Evolutionary conservation across 2,888 invertebrate species (phyloP).

Genomic region (Entomobrya proxima): DNA sequence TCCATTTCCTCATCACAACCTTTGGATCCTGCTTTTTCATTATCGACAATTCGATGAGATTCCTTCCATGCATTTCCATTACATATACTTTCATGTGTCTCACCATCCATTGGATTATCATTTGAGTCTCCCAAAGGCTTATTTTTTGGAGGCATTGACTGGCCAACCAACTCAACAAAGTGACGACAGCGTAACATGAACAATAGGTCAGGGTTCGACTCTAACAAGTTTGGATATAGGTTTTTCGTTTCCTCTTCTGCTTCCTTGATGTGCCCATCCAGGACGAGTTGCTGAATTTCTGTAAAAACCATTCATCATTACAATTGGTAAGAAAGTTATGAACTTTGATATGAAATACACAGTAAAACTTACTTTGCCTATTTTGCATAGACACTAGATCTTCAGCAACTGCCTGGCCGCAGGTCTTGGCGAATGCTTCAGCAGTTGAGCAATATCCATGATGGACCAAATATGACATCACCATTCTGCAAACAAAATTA

Average conservation of each 20-base stretch:
- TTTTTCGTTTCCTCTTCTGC: slow-evolving; percentile 93
- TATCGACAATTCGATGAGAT: slow-evolving; percentile 58
- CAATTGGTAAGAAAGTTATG: too few relatives aligned
- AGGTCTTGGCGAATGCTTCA: slow-evolving; percentile 94
- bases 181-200: slow-evolving; percentile 98
- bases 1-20: slow-evolving; percentile 75
- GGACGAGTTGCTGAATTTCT: slow-evolving; percentile 95
- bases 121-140: slow-evolving; percentile 61
- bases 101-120: slow-evolving; percentile 59
- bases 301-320: slow-evolving; percentile 77
- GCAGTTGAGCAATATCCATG: slow-evolving; percentile 97
- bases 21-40: slow-evolving; percentile 63
- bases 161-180: slow-evolving; percentile 96
- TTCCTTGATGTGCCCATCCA: slow-evolving; percentile 95
- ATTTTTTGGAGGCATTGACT: slow-evolving; percentile 72
- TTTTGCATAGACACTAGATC: slow-evolving; percentile 96
- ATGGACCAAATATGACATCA: slow-evolving; percentile 97
- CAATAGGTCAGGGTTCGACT: slow-evolving; percentile 91
- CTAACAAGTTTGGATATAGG: slow-evolving; percentile 94
- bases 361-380: slow-evolving; percentile 88
- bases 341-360: neutral
- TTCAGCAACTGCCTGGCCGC: slow-evolving; percentile 93
- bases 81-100: slow-evolving; percentile 67
- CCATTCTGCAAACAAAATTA: slow-evolving; percentile 86
- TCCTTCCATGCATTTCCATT: slow-evolving; percentile 70